phyloP scores from a whole-genome alignment of 2,113 vertebrate genomes.

The Spheniscus mendiculus region DNA sequence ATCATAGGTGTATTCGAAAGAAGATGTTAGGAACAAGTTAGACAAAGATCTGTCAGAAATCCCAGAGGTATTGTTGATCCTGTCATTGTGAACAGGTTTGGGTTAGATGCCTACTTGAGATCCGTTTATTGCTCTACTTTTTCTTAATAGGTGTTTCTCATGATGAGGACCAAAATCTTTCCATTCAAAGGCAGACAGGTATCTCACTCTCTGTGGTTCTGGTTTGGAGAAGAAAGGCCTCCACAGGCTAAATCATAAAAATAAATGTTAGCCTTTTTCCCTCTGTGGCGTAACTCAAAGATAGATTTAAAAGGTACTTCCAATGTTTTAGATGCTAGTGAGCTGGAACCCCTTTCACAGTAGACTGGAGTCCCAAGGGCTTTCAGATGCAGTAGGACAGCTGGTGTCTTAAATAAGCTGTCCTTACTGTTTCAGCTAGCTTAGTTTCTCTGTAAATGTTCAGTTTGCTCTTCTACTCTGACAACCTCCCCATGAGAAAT shows the following conservation, averaged over 20 bases:
- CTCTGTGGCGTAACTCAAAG: background rate
- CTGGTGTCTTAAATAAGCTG: background rate
- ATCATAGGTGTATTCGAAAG: background rate
- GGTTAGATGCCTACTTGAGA: background rate
- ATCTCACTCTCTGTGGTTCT: background rate
- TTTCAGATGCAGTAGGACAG: background rate
- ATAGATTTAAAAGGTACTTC: background rate
- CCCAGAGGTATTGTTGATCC: background rate
- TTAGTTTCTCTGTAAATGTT: background rate
- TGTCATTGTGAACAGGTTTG: background rate
- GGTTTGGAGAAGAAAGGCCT: background rate
- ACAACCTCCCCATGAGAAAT: background rate
- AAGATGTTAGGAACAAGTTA: background rate
- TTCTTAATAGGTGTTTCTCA: background rate
- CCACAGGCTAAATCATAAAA: background rate
- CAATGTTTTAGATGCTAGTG: background rate
- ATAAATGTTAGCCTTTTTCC: background rate
- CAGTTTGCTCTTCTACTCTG: background rate
- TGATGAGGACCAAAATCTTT: background rate
- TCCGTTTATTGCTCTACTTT: background rate
- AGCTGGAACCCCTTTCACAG: background rate
- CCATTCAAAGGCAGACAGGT: background rate
- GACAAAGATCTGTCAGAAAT: background rate
- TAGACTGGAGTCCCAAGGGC: background rate
- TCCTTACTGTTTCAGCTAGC: background rate